Base-by-base conservation (phyloP, 2,113 vertebrate species). In the Isichthys henryi region DNA sequence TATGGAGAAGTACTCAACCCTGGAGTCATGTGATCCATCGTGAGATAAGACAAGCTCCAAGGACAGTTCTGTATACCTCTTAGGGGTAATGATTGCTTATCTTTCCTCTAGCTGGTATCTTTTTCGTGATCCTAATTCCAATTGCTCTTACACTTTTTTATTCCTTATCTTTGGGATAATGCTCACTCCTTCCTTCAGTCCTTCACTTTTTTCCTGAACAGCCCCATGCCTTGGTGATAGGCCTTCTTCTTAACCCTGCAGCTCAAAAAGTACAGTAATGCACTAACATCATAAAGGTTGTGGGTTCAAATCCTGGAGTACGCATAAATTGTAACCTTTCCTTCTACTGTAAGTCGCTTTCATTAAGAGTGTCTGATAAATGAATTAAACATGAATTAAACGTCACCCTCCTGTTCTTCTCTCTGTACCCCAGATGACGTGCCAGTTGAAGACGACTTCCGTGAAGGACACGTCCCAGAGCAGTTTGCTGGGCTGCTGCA, bases 401-500 rank as follows among this genome's bases (percentile, higher is more conserved):
- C n/a, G 1, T 70, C 62, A 66, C n/a, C 11, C 58, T 15, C 43
- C 58, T 8, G 66, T 84, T 19, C 74, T 45, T 43, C 74, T 86
- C 31, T 87, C 66, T 52, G 49, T 77, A 53, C 92, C 90, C 92
- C 96, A 95, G 87, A 94, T 95, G 96, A 94, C 90, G 86, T 92
- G 35, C 93, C 92, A 17, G 91, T 92, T 23, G 93, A 95, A 88
- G 96, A 93, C 53, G 96, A 97, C 1, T 96, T 95, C 90, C 96
- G 97, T 27, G 97, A 96, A 92, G 97, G 96, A 91, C 96, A 96
- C 91, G 94, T 98, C 0, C 95, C 97, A 1, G 97, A 97, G 88
- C 97, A 98, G 93, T 99, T 99, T 91, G 97, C 97, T 35, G 98
- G 98, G 91, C 96, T 99, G 9, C 97, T 99, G 62, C 98, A 99